Base-by-base conservation (phyloP, 1,140 invertebrate genomes). In the Pseudomyrmex concolor region DNA sequence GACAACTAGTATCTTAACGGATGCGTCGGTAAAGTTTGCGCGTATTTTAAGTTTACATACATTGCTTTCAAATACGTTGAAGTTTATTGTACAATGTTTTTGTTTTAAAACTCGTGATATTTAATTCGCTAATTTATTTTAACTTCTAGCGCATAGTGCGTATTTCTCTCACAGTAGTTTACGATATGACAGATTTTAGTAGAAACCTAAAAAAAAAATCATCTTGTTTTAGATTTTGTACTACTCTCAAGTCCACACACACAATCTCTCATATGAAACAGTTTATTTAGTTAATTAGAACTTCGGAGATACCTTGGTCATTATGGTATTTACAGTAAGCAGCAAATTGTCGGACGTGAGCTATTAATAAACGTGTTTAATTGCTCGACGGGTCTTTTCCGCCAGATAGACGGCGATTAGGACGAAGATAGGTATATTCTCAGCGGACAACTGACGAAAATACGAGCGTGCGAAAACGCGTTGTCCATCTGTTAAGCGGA, bases 361-460 rank as follows among this genome's bases (percentile, higher is more conserved):
- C 67, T 57, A 67, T 86, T 85, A 85, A 86, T 85, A 66, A 85
- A 68, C 59, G 54, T 60, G 60, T 54, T 86, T 85, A 60, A 85
- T 81, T 13, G 60, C 83, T 0, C n/a, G 45, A 51, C 45, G 12
- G 34, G 34, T 34, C 34, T 34, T 7, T 19, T 10, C 19, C 0
- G 43, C 12, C 55, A 43, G 57, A 66, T 57, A 54, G 10, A 9
- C 19, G n/a, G 22, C 64, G 43, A 71, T 80, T 71, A 80, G 22
- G 62, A 3, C 54, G 48, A 80, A 60, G 22, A 5, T 71, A 34
- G 19, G 10, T 59, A 80, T 71, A 34, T 34, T 50, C 76, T 80
- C 76, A 13, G 45, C 15, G 76, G 76, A 60, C 76, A 68, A 48
- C 54, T 43, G 66, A 71, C 51, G 9, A 60, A 59, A 25, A 25